Evolutionary conservation across 2,113 vertebrate species (phyloP).

Genomic region (Sceloporus undulatus): DNA sequence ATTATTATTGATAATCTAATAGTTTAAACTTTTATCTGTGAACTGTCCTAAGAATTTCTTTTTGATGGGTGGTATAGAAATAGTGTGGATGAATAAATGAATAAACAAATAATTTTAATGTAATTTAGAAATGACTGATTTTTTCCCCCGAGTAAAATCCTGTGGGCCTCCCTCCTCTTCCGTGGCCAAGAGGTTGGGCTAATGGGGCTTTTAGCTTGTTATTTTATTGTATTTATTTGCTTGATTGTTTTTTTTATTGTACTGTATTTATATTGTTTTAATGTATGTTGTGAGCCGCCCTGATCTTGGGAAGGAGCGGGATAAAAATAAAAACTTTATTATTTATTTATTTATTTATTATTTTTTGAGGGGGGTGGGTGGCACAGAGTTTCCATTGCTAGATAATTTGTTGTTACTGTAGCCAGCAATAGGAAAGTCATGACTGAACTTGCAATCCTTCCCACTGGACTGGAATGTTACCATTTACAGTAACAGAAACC

Average conservation of each 20-base stretch:
- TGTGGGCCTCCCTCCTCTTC: too few species aligned
- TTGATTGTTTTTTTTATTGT: too few species aligned
- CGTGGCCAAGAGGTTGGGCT: too few species aligned
- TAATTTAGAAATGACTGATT: not conserved
- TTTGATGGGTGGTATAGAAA: not conserved
- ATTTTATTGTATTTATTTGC: too few species aligned
- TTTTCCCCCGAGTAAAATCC: too few species aligned
- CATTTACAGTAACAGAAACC: not conserved
- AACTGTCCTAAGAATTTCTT: not conserved
- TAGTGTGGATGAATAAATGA: not conserved
- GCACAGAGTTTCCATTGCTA: not conserved
- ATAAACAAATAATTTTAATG: not conserved
- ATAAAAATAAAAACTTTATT: too few species aligned
- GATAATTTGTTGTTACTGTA: not conserved
- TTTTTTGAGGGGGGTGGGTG: not conserved
- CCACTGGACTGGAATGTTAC: not conserved
- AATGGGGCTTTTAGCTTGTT: too few species aligned
- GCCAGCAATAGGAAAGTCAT: not conserved
- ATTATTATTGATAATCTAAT: not conserved
- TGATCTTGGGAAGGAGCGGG: too few species aligned
- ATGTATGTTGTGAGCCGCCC: too few species aligned
- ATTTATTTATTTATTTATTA: too few species aligned
- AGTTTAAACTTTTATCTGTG: not conserved
- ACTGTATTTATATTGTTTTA: too few species aligned
- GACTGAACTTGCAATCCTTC: not conserved